Evolutionary conservation across 2,113 vertebrate species (phyloP).

Genomic region (Nannospalax galili): DNA sequence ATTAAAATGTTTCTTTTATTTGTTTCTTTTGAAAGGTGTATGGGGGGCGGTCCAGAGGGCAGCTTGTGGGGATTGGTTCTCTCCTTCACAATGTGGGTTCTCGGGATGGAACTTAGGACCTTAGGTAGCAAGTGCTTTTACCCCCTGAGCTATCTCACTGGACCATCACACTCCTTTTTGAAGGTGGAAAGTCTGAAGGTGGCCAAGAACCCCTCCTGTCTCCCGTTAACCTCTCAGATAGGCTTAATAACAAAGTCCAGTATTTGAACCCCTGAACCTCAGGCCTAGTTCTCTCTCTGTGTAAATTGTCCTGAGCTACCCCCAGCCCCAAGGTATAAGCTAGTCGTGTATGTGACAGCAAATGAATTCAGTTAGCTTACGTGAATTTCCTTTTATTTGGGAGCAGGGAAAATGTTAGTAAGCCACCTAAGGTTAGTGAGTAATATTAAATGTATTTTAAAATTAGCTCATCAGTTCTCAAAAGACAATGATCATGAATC

Average conservation of each 20-base stretch:
- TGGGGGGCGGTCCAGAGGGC: neutral
- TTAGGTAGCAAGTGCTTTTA: neutral
- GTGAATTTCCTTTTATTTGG: neutral
- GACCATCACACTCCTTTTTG: neutral
- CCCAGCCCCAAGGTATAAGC: neutral
- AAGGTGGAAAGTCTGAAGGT: neutral
- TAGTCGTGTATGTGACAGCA: neutral
- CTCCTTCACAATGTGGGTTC: neutral
- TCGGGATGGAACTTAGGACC: neutral
- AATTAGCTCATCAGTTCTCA: neutral
- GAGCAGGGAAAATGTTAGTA: neutral
- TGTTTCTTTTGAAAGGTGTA: neutral
- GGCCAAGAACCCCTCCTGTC: accelerated
- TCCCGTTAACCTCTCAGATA: neutral
- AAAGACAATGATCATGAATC: neutral
- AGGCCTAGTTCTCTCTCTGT: neutral
- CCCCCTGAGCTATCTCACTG: neutral
- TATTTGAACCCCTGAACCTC: neutral
- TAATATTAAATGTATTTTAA: neutral
- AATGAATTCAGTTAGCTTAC: neutral
- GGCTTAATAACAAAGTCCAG: neutral
- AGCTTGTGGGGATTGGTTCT: neutral
- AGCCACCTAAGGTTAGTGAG: neutral
- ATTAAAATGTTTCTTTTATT: neutral
- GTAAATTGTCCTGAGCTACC: neutral